These are phyloP conservation scores for Cetoscarus ocellatus DNA, from an alignment of 2,797 vertebrate genomes.

Conservation along the genomic window DNA sequence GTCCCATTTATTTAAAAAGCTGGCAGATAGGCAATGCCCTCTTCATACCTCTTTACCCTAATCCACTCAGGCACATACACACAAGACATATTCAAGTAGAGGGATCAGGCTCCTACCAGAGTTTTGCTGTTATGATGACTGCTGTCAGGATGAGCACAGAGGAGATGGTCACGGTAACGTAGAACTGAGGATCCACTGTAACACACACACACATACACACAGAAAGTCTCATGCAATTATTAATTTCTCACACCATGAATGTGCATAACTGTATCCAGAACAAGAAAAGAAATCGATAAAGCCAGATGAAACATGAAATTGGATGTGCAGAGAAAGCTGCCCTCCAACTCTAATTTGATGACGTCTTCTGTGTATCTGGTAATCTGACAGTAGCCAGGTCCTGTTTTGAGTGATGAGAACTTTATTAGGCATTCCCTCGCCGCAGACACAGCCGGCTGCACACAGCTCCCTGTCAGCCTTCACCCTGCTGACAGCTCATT, in stretches of 20 bases:
- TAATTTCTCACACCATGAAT: constrained; percentile 39
- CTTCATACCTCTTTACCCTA: constrained; percentile 21
- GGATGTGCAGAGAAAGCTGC: constrained; percentile 43
- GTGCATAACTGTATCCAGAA: constrained; percentile 51
- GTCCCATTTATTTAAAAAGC: constrained; percentile 18
- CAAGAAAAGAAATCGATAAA: constrained; percentile 53
- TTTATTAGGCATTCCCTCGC: constrained; percentile 69
- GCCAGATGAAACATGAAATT: constrained; percentile 62
- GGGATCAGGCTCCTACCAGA: constrained; percentile 83
- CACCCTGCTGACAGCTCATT: constrained; percentile 75
- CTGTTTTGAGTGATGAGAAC: constrained; percentile 71
- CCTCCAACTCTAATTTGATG: constrained; percentile 52
- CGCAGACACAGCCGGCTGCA: constrained; percentile 63
- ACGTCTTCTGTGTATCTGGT: constrained; percentile 47
- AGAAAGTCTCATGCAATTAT: constrained; percentile 45
- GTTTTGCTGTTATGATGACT: constrained; percentile 86
- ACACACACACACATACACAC: constrained; percentile 41
- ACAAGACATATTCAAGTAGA: constrained; percentile 10
- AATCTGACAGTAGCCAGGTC: constrained; percentile 59
- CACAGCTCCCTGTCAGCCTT: constrained; percentile 61
- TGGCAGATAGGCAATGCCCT: not conserved
- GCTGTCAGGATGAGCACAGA: constrained; percentile 87
- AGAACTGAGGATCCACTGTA: constrained; percentile 90
- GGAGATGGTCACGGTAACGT: constrained; percentile 89
- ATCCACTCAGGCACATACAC: constrained; percentile 9